Percentiles rank a stretch among this genome's conserved stretches.
These are phyloP conservation scores for Balaeniceps rex DNA, from an alignment of 2,113 vertebrate species.

Conservation along the genomic window DNA sequence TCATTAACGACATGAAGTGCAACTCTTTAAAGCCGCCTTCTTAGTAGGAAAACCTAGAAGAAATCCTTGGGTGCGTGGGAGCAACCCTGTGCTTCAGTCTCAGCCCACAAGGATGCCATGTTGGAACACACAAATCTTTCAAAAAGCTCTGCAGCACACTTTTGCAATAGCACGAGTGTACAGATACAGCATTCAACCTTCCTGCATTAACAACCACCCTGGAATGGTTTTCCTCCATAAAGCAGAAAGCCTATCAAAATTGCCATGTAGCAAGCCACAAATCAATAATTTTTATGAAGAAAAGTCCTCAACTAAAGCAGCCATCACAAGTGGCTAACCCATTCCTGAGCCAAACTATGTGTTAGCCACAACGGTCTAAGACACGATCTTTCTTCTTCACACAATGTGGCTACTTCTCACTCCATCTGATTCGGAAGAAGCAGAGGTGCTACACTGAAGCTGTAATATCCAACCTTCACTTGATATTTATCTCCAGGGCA, in stretches of 20 bases:
- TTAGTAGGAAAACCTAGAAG: background rate
- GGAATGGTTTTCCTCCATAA: background rate
- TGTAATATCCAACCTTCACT: conserved; percentile 66
- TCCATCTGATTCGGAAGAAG: conserved; percentile 2
- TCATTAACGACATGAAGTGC: background rate
- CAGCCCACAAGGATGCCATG: background rate
- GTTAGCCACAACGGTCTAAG: background rate
- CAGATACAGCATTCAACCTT: background rate
- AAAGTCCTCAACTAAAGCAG: background rate
- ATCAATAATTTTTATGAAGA: background rate
- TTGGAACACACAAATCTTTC: background rate
- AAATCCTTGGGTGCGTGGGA: background rate
- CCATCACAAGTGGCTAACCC: background rate
- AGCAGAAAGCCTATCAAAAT: background rate
- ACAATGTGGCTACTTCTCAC: background rate
- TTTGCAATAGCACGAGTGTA: background rate
- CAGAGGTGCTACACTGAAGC: conserved; percentile 42
- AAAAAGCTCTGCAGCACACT: background rate
- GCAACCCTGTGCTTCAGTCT: background rate
- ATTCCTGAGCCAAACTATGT: background rate
- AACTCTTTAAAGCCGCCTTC: background rate
- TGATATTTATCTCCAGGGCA: conserved; percentile 75
- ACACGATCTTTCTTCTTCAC: background rate
- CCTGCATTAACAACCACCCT: background rate
- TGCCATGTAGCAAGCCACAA: background rate